Percentiles rank a stretch among this genome's conserved stretches.
Evolutionary conservation across 2,888 invertebrate species (phyloP).

Genomic region (Pyrochroa serraticornis): DNA sequence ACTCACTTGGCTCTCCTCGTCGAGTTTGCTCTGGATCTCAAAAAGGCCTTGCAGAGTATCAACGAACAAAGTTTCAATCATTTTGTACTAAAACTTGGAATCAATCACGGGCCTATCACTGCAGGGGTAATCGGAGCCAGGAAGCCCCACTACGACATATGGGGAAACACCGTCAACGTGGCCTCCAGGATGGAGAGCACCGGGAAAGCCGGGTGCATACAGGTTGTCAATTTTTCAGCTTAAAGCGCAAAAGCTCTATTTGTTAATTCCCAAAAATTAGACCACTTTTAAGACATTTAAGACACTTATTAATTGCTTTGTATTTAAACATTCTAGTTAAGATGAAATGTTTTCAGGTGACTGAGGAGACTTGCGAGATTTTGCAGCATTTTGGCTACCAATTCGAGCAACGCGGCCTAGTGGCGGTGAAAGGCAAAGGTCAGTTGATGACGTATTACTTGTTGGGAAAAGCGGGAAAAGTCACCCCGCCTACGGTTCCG

Average conservation of each 20-base stretch:
- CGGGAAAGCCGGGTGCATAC: constrained; percentile 92
- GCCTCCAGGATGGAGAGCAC: constrained; percentile 98
- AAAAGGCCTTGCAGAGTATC: constrained; percentile 87
- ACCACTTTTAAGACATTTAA: background rate
- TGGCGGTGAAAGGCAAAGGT: constrained; percentile 97
- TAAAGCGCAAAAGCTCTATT: background rate
- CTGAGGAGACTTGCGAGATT: constrained; percentile 91
- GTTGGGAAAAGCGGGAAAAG: constrained; percentile 63
- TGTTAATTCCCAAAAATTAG: no score
- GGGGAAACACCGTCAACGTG: constrained; percentile 97
- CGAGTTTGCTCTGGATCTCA: constrained; percentile 88
- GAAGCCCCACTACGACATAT: constrained; percentile 96
- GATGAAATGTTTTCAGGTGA: constrained; percentile 69
- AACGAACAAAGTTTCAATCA: constrained; percentile 96
- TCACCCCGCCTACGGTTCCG: constrained; percentile 54
- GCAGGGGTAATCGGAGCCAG: constrained; percentile 95
- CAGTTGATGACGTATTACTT: constrained; percentile 95
- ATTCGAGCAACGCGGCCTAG: constrained; percentile 92
- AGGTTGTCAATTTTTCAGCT: constrained; percentile 61
- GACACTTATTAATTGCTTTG: no score
- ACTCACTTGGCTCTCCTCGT: constrained; percentile 83
- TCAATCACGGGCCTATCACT: constrained; percentile 94
- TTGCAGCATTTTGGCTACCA: constrained; percentile 88
- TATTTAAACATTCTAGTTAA: no score
- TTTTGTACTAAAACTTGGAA: constrained; percentile 91